Conservation (phyloP, 2,888 invertebrate species). For the Clepsis dumicolana region DNA sequence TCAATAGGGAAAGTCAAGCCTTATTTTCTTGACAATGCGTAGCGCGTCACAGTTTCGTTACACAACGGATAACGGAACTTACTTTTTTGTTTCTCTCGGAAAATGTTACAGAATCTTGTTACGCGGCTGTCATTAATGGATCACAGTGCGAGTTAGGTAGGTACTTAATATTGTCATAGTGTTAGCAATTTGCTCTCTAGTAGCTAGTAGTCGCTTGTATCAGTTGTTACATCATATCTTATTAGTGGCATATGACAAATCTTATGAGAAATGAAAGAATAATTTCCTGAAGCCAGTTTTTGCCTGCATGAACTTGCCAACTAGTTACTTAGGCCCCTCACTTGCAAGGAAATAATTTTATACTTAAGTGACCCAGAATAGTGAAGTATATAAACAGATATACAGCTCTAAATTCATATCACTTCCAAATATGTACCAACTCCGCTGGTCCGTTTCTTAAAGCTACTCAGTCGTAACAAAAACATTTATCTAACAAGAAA, state of each 20-base stretch:
- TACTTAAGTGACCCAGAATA: background rate
- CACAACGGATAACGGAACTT: conserved; percentile 50
- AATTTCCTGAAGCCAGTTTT: background rate
- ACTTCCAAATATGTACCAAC: background rate
- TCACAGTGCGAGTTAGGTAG: conserved; percentile 4
- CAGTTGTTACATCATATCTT: conserved; percentile 2
- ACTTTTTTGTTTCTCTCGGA: conserved; percentile 44
- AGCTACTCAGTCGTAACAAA: background rate
- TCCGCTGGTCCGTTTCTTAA: background rate
- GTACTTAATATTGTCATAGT: conserved; percentile 12
- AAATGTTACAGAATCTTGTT: conserved; percentile 30
- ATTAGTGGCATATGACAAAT: conserved; percentile 9
- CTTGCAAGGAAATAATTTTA: background rate
- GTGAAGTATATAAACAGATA: background rate
- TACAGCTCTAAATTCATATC: background rate
- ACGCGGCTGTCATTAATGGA: conserved; percentile 27
- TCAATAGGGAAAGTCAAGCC: conserved; percentile 58
- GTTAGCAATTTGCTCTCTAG: conserved; percentile 7
- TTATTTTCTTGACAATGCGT: conserved; percentile 50
- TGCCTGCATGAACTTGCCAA: background rate
- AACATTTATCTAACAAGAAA: background rate
- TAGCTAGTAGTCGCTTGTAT: background rate
- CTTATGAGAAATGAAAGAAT: background rate
- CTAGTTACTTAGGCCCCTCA: background rate
- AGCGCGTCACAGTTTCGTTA: conserved; percentile 49